A percentile compares a stretch with the other conserved stretches of the same genome.
These are phyloP conservation scores for Drosophila rubida DNA, from an alignment of 2,888 invertebrate genomes.

Conservation along the genomic window DNA sequence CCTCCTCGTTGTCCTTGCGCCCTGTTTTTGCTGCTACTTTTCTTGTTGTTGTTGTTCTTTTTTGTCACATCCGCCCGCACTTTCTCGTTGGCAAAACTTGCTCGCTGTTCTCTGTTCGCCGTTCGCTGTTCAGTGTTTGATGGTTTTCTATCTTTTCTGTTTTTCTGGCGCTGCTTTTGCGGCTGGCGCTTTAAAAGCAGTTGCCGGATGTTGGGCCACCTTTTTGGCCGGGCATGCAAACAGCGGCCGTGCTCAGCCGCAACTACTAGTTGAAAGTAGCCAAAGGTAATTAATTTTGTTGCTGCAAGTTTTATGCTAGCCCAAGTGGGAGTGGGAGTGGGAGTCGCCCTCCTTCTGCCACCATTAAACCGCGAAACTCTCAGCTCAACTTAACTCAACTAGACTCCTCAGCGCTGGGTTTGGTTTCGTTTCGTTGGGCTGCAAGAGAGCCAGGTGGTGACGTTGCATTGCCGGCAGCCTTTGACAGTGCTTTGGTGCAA, in stretches of 20 bases:
- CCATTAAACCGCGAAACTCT: conserved; percentile 50
- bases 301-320: conserved; percentile 61
- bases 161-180: conserved; percentile 32
- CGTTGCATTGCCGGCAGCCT: conserved; percentile 41
- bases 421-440: conserved; percentile 14
- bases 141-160: conserved; percentile 20
- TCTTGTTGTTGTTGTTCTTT: conserved; percentile 40
- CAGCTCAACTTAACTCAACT: conserved; percentile 22
- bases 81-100: conserved; percentile 65
- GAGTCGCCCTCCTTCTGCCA: background rate
- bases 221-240: conserved; percentile 58
- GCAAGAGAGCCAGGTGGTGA: conserved; percentile 37
- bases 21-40: conserved; percentile 19
- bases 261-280: conserved; percentile 77
- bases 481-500: conserved; percentile 68
- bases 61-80: conserved; percentile 74
- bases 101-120: conserved; percentile 11
- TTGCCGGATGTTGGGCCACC: conserved; percentile 66
- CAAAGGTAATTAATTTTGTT: conserved; percentile 83
- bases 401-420: conserved; percentile 16
- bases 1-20: conserved; percentile 26
- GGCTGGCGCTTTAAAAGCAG: conserved; percentile 66
- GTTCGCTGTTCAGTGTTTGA: conserved; percentile 12
- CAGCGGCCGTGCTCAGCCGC: conserved; percentile 41
- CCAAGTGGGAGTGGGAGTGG: too few relatives aligned